A percentile compares a stretch with the other conserved stretches of the same genome.
Conservation (phyloP, 37 sponge, comb jelly and placozoan species). For the Halisarca cf. caerulea region DNA sequence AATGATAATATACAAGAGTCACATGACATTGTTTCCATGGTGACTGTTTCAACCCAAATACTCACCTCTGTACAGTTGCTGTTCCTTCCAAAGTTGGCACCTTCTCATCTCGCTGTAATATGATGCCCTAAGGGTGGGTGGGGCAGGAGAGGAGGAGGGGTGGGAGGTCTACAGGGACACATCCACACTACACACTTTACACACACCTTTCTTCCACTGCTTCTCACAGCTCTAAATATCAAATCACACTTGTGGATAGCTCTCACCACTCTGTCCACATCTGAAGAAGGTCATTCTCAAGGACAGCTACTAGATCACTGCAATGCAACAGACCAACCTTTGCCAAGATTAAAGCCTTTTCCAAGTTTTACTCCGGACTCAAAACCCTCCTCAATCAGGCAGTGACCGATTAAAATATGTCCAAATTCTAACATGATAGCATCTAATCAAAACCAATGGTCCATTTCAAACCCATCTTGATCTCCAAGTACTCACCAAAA, state of each 20-base stretch:
- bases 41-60: background rate
- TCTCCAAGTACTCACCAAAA: slow-evolving; percentile 88
- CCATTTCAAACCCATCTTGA: too few relatives aligned
- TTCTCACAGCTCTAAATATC: slow-evolving; percentile 42
- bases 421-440: slow-evolving; percentile 82
- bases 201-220: slow-evolving; percentile 47
- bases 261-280: slow-evolving; percentile 43
- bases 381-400: slow-evolving; percentile 74
- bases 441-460: too few relatives aligned
- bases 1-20: too few relatives aligned
- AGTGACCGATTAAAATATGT: slow-evolving; percentile 77
- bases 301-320: background rate
- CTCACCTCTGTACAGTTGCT: slow-evolving; percentile 32
- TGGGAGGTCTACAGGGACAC: background rate
- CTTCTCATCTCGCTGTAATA: slow-evolving; percentile 28
- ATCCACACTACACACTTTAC: too few relatives aligned
- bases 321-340: slow-evolving; percentile 42
- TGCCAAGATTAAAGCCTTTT: slow-evolving; percentile 49
- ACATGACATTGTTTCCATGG: too few relatives aligned
- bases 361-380: slow-evolving; percentile 71
- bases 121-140: background rate
- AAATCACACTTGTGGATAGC: slow-evolving; percentile 58
- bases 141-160: background rate
- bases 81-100: slow-evolving; percentile 57
- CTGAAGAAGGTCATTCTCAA: slow-evolving; percentile 22